These are phyloP conservation scores for Octopus bimaculoides DNA, from an alignment of 1,140 invertebrate genomes.

Conservation along the genomic window DNA sequence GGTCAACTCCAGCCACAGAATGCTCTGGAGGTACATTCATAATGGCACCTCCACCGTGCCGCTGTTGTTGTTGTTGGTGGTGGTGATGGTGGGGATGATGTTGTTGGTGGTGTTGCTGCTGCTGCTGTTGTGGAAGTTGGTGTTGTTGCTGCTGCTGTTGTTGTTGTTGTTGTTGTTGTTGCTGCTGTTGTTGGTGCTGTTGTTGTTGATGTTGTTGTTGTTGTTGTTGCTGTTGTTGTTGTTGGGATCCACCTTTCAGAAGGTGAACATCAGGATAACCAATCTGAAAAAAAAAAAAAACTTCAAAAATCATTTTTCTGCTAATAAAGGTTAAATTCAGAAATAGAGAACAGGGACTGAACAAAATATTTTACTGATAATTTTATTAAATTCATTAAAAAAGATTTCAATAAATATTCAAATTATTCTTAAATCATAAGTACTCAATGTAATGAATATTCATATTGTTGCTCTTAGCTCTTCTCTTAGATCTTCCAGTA, in stretches of 20 bases:
- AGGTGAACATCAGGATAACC: conserved; percentile 75
- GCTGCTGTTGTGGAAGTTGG: too few species aligned
- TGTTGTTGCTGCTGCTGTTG: too few species aligned
- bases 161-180: too few species aligned
- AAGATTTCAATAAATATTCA: too few species aligned
- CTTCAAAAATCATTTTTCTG: too few species aligned
- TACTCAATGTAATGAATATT: too few species aligned
- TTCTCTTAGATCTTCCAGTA: too few species aligned
- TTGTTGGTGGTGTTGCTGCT: too few species aligned
- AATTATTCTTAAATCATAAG: too few species aligned
- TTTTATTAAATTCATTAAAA: too few species aligned
- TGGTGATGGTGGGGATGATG: conserved; percentile 26
- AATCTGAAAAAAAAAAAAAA: conserved; percentile 65
- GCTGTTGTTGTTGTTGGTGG: conserved; percentile 27
- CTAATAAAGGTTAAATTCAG: too few species aligned
- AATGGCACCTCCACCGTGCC: conserved; percentile 11
- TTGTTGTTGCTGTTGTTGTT: conserved; percentile 12
- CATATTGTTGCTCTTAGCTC: too few species aligned
- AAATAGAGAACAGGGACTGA: background rate
- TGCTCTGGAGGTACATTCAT: conserved; percentile 23
- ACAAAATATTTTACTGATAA: background rate
- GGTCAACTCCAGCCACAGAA: conserved; percentile 30
- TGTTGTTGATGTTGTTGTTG: conserved; percentile 18
- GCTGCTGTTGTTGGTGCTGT: background rate
- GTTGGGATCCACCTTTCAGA: conserved; percentile 60